A percentile compares a stretch with the other conserved stretches of the same genome.
phyloP scores from a whole-genome alignment of 2,113 vertebrate species.

The Saguinus imperator region DNA sequence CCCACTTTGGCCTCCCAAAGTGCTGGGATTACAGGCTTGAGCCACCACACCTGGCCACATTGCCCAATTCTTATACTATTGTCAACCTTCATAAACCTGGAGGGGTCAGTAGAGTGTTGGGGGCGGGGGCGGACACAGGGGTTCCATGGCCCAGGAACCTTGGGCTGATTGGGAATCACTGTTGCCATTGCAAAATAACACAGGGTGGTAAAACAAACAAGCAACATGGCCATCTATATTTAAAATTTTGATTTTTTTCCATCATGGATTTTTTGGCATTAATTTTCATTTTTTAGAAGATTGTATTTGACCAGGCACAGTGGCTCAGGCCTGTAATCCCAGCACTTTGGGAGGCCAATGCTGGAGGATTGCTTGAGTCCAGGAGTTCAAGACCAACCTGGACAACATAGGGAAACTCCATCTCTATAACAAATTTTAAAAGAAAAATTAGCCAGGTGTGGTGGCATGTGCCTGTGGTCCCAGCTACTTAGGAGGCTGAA shows the following conservation, averaged over 20 bases:
- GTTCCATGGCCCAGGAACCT: background rate
- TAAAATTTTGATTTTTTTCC: background rate
- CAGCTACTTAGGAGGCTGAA: too few relatives aligned
- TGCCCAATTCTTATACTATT: background rate
- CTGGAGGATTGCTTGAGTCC: too few relatives aligned
- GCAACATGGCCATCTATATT: background rate
- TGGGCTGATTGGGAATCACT: background rate
- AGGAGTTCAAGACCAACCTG: too few relatives aligned
- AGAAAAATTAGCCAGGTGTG: too few relatives aligned
- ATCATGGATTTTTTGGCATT: background rate
- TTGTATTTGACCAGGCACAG: background rate
- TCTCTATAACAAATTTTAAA: too few relatives aligned
- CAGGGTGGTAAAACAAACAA: background rate
- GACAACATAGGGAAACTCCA: too few relatives aligned
- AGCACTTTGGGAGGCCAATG: too few relatives aligned
- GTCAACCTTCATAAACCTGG: background rate
- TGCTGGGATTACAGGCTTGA: too few relatives aligned
- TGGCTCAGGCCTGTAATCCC: too few relatives aligned
- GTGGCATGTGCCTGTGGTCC: too few relatives aligned
- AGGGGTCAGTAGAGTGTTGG: background rate
- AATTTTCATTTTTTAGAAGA: background rate
- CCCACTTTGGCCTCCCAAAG: too few relatives aligned
- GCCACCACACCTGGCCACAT: too few relatives aligned
- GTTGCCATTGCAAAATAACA: background rate
- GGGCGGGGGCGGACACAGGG: accelerated